Evolutionary conservation across 2,888 invertebrate species (phyloP).

Genomic region (Teleiodes luculella): DNA sequence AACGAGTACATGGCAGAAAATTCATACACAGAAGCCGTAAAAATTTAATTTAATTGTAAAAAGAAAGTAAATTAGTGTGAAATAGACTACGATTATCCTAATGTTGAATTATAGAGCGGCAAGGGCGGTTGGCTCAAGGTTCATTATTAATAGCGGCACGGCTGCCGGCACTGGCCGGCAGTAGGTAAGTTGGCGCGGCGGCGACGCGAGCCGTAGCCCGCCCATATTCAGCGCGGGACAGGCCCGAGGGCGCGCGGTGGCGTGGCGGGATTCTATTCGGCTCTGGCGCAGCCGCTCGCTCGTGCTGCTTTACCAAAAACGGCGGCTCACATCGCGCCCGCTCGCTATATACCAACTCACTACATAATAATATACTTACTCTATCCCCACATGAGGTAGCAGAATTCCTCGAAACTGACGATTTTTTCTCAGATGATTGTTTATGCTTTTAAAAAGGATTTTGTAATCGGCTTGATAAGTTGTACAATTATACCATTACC

Average conservation of each 20-base stretch:
- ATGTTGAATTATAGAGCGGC: conserved; percentile 51
- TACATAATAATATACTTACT: too few species aligned
- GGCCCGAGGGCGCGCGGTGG: conserved; percentile 27
- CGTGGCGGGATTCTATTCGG: conserved; percentile 10
- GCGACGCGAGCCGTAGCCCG: conserved; percentile 59
- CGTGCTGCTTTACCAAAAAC: conserved; percentile 25
- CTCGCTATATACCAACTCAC: not conserved
- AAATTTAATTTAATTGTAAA: too few species aligned
- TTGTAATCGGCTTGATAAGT: too few species aligned
- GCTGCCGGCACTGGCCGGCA: too few species aligned
- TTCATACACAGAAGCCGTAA: conserved; percentile 25
- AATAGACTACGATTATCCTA: conserved; percentile 38
- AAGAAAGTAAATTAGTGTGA: conserved; percentile 28
- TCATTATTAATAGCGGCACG: conserved; percentile 71
- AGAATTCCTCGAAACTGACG: too few species aligned
- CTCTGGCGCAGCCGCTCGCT: conserved; percentile 22
- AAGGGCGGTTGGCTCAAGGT: conserved; percentile 77
- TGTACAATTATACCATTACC: too few species aligned
- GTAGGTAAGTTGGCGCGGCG: conserved; percentile 73
- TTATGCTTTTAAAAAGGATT: too few species aligned
- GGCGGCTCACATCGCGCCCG: conserved; percentile 13
- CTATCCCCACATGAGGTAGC: too few species aligned
- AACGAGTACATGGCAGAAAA: conserved; percentile 24
- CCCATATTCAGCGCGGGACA: conserved; percentile 58
- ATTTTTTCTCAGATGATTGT: too few species aligned